Percentiles rank a stretch among this genome's conserved stretches.
These are phyloP conservation scores for Proisotoma minuta DNA, from an alignment of 2,888 invertebrate species.

Conservation along the genomic window DNA sequence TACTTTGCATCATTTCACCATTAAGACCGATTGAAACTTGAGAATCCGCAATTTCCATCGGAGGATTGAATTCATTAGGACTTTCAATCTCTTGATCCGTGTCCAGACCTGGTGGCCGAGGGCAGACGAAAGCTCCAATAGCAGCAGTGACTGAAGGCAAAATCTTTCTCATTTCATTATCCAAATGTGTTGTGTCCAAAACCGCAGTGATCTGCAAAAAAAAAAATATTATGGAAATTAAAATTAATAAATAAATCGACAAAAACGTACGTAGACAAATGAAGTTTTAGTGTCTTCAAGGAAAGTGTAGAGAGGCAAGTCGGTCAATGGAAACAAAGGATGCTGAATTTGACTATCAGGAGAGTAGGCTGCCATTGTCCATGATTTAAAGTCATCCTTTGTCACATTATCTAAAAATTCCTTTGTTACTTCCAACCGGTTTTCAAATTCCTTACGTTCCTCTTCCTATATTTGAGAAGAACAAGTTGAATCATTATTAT, in stretches of 20 bases:
- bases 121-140: slow-evolving; percentile 51
- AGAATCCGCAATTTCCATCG: slow-evolving; percentile 40
- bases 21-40: slow-evolving; percentile 45
- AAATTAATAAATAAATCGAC: neutral
- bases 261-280: slow-evolving; percentile 71
- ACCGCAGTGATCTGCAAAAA: slow-evolving; percentile 64
- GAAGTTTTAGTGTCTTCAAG: slow-evolving; percentile 74
- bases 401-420: slow-evolving; percentile 36
- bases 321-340: slow-evolving; percentile 59
- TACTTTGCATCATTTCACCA: slow-evolving; percentile 46
- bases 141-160: slow-evolving; percentile 70
- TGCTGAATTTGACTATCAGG: slow-evolving; percentile 53
- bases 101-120: slow-evolving; percentile 45
- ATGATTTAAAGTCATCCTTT: slow-evolving; percentile 21
- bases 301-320: slow-evolving; percentile 69
- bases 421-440: slow-evolving; percentile 36
- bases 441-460: slow-evolving; percentile 37
- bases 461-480: slow-evolving; percentile 26
- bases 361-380: slow-evolving; percentile 54
- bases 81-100: slow-evolving; percentile 41
- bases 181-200: slow-evolving; percentile 64
- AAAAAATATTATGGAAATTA: neutral
- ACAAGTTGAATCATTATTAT: neutral
- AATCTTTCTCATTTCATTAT: slow-evolving; percentile 62
- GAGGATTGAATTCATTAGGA: slow-evolving; percentile 45